Conservation (phyloP, 2,888 invertebrate genomes). For the Trisateles emortualis region DNA sequence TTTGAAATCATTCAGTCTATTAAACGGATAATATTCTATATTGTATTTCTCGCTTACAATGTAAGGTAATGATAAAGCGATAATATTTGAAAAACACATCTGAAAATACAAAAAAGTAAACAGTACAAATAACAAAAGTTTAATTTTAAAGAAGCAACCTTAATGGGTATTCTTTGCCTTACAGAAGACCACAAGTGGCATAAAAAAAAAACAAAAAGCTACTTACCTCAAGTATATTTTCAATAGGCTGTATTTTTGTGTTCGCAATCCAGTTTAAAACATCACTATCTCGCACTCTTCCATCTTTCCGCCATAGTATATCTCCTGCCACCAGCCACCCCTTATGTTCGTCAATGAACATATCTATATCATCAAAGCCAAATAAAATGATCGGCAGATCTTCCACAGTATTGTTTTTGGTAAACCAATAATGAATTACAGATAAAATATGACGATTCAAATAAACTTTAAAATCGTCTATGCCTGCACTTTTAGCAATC, state of each 20-base stretch:
- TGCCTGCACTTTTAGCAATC: constrained; percentile 60
- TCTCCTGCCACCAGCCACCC: constrained; percentile 80
- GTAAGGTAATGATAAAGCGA: constrained; percentile 73
- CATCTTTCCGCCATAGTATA: constrained; percentile 70
- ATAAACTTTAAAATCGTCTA: constrained; percentile 62
- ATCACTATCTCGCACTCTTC: constrained; percentile 62
- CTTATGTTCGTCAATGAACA: constrained; percentile 76
- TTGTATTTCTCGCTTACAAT: constrained; percentile 70
- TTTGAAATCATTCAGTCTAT: constrained; percentile 45
- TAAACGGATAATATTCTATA: constrained; percentile 50
- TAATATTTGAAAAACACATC: constrained; percentile 72
- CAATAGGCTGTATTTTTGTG: constrained; percentile 17
- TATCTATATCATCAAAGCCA: constrained; percentile 62
- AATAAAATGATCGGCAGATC: constrained; percentile 78
- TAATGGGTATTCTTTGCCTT: background rate
- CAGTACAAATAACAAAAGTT: too few relatives aligned
- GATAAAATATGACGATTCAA: constrained; percentile 77
- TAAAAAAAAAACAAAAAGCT: too few relatives aligned
- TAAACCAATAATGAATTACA: constrained; percentile 82
- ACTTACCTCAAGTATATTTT: constrained; percentile 60
- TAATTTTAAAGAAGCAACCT: too few relatives aligned
- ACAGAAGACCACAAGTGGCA: background rate
- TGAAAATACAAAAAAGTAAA: constrained; percentile 56
- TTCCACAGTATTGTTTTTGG: constrained; percentile 63
- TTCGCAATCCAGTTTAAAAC: constrained; percentile 55